Evolutionary conservation across 2,888 invertebrate species (phyloP).

Genomic region (Andrena trimmerana): DNA sequence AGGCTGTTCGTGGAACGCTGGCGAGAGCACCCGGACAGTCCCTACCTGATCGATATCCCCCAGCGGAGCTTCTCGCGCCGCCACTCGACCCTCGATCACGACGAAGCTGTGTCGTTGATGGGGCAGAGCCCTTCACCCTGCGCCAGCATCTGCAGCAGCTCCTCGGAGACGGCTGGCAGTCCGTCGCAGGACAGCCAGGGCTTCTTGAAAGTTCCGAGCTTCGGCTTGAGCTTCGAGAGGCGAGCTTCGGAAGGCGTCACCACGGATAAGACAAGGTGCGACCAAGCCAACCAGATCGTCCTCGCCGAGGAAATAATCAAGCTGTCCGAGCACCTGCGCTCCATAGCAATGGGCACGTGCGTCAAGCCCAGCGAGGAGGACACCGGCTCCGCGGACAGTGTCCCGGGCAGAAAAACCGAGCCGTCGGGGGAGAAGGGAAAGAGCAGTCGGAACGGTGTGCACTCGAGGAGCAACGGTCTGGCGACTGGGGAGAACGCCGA

Average conservation of each 20-base stretch:
- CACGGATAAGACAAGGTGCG: slow-evolving; percentile 64
- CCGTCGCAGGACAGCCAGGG: slow-evolving; percentile 37
- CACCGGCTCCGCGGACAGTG: not conserved
- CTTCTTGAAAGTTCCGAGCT: slow-evolving; percentile 56
- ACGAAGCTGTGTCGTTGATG: slow-evolving; percentile 84
- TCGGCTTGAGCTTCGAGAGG: slow-evolving; percentile 87
- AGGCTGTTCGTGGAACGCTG: slow-evolving; percentile 94
- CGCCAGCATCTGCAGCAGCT: slow-evolving; percentile 90
- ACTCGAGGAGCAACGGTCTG: slow-evolving; percentile 42
- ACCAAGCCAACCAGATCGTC: slow-evolving; percentile 82
- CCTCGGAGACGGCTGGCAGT: slow-evolving; percentile 71
- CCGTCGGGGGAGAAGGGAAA: not conserved
- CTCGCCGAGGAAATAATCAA: slow-evolving; percentile 94
- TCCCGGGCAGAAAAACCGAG: not conserved
- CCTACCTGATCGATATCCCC: slow-evolving; percentile 90
- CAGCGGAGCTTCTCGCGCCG: not conserved
- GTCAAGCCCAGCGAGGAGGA: slow-evolving; percentile 26
- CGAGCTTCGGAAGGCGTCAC: slow-evolving; percentile 92
- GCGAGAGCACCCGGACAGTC: slow-evolving; percentile 95
- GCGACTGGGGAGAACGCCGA: slow-evolving; percentile 52
- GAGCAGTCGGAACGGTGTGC: slow-evolving; percentile 9
- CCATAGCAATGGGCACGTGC: slow-evolving; percentile 72
- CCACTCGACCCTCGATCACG: slow-evolving; percentile 18
- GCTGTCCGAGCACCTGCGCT: slow-evolving; percentile 90
- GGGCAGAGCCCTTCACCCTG: slow-evolving; percentile 94